These are phyloP conservation scores for Stylophora pistillata DNA, from an alignment of 64 coral and sea anemone species.

Conservation along the genomic window DNA sequence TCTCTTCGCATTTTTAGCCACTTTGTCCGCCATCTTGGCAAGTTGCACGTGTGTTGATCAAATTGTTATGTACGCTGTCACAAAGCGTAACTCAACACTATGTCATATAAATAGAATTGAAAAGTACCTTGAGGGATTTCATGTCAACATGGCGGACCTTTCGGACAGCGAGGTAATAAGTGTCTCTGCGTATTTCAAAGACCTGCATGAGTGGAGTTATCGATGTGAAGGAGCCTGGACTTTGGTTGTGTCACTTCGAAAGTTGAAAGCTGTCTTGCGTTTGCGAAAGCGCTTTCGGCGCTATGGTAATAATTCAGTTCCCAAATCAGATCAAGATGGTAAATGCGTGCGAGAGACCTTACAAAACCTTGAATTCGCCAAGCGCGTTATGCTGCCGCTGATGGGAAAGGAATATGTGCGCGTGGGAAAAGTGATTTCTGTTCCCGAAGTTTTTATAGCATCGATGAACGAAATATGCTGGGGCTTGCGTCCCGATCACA, in stretches of 20 bases:
- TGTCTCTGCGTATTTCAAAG: neutral
- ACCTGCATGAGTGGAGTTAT: constrained; percentile 57
- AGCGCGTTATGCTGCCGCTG: constrained; percentile 59
- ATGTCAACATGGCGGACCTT: constrained; percentile 1
- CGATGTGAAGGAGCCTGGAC: constrained; percentile 82
- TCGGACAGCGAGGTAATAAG: neutral
- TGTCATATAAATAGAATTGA: neutral
- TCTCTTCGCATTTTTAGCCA: constrained; percentile 52
- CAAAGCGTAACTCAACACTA: constrained; percentile 3
- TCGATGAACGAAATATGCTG: constrained; percentile 52
- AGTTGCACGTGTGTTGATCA: neutral
- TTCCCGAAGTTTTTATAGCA: constrained; percentile 51
- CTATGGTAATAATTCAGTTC: neutral
- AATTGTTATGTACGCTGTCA: neutral
- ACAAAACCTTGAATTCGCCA: constrained; percentile 61
- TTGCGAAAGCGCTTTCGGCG: constrained; percentile 46
- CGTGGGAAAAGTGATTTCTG: constrained; percentile 47
- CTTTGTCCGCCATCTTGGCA: constrained; percentile 34
- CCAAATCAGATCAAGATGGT: neutral
- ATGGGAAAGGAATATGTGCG: constrained; percentile 75
- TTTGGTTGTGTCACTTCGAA: constrained; percentile 53
- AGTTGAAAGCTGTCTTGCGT: constrained; percentile 60
- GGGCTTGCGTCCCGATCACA: constrained; percentile 43
- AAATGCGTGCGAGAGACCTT: neutral
- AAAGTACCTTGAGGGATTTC: neutral